Base-by-base conservation (phyloP, 2,113 vertebrate species). In the Chaetorhynchus papuensis region DNA sequence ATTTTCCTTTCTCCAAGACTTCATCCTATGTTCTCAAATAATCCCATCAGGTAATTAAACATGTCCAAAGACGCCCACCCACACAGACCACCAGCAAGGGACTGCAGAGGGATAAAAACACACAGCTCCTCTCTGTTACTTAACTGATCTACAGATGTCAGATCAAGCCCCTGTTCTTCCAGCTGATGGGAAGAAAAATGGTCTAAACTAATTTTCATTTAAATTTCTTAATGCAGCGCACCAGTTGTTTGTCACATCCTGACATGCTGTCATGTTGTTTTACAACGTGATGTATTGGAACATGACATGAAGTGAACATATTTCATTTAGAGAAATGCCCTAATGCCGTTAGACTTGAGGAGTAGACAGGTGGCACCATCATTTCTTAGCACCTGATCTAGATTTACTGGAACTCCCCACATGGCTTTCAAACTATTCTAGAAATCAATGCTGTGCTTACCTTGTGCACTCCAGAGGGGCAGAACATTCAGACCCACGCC, bases 171-270 rank as follows among this genome's bases (percentile, higher is more conserved):
- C 37, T 52, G 17, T 63, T 95, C 76, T 81, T 94, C 60, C 80
- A 90, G 72, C 14, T 90, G 93, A 94, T 93, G 77, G 96, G 79
- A 95, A 94, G 93, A 87, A 90, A 90, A 90, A 84, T 91, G 88
- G 49, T 84, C 93, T 76, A 49, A 76, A 92, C 54, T 91, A 56
- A 95, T 93, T 95, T 96, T 80, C 83, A 94, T 96, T 97, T 97
- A 95, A 83, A 96, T 92, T 96, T 84, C 93, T 87, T 95, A 87
- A 97, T 97, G 90, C 71, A 45, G 26, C 17, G 4, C 70, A 83
- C 95, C 56, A 83, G 78, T 84, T 93, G 94, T 83, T 97, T 74
- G 94, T 96, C 95, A 94, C 87, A 93, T 68, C 28, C 83, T 94
- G 89, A 95, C 80, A 80, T 0, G 9, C 88, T 90, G 83, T 95